Evolutionary conservation across 1,140 invertebrate genomes (phyloP).

Genomic region (Hermetia illucens): DNA sequence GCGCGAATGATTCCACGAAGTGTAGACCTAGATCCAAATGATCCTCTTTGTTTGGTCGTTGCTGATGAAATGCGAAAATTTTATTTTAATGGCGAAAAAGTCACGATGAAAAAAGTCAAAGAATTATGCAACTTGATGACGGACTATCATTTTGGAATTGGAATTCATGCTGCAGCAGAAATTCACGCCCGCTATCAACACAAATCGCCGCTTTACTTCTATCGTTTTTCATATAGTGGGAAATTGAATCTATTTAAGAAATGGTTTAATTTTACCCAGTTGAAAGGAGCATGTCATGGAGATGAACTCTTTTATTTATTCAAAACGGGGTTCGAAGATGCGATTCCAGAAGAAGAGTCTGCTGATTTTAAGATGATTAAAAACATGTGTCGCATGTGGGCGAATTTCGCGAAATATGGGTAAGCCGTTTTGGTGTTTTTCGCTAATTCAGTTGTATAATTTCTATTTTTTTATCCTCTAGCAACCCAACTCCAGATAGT

Average conservation of each 20-base stretch:
- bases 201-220: constrained; percentile 23
- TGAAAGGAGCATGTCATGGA: constrained; percentile 39
- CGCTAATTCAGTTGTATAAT: neutral
- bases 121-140: constrained; percentile 15
- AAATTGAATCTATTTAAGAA: constrained; percentile 38
- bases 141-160: constrained; percentile 20
- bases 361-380: constrained; percentile 30
- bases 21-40: constrained; percentile 9
- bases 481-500: constrained; percentile 18
- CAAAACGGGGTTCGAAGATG: constrained; percentile 35
- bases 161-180: constrained; percentile 16
- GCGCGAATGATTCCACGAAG: constrained; percentile 14
- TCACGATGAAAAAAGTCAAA: constrained; percentile 11
- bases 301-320: constrained; percentile 45
- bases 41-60: constrained; percentile 7
- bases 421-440: constrained; percentile 21
- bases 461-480: neutral
- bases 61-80: constrained; percentile 17
- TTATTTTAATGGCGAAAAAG: constrained; percentile 15
- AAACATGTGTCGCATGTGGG: constrained; percentile 41
- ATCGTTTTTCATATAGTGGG: constrained; percentile 38
- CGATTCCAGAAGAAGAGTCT: constrained; percentile 29
- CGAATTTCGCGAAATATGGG: constrained; percentile 46
- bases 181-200: constrained; percentile 15
- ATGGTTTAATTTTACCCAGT: constrained; percentile 16